Base-by-base conservation (phyloP, 1,140 invertebrate genomes). In the Oryctes rhinoceros region DNA sequence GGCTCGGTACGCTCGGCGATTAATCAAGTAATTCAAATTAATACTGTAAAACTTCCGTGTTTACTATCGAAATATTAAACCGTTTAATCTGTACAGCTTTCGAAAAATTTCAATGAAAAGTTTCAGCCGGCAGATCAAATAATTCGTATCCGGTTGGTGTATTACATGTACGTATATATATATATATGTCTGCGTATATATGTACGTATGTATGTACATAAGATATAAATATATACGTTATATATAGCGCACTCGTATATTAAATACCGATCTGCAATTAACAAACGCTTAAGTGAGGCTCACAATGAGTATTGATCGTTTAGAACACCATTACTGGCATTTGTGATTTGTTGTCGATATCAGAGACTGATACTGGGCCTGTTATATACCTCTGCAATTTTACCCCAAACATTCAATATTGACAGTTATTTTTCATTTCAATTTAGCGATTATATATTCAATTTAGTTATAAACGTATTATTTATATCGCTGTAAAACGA, bases 231-330 rank as follows among this genome's bases (percentile, higher is more conserved):
- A 44, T 44, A 10, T 1, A 44, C 39, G 39, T 44, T 44, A 44
- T 44, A 44, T 44, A 44, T 53, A 53, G n/a, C 11, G 3, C n/a
- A 53, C 49, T 53, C 49, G 49, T 53, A 53, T 53, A 53, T 53
- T 53, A 71, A 35, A 71, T 71, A 71, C 67, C 24, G 18, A 71
- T 71, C 67, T 78, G 76, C 76, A 79, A 79, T 79, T 79, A 79
- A n/a, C 65, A 74, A 71, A 48, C 78, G 78, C 13, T 79, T 79
- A 71, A 79, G 53, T 71, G 59, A 67, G 59, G 78, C 71, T 79
- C 65, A 67, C 78, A 79, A 79, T 79, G 35, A 79, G 78, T 79
- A 79, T 79, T 79, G 78, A 79, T 79, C 78, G 78, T 24, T 44
- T 78, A 78, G 48, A 44, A 44, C 39, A 48, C 44, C 76, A 48